Evolutionary conservation across 1,140 invertebrate species (phyloP).

Genomic region (Ostrea edulis): DNA sequence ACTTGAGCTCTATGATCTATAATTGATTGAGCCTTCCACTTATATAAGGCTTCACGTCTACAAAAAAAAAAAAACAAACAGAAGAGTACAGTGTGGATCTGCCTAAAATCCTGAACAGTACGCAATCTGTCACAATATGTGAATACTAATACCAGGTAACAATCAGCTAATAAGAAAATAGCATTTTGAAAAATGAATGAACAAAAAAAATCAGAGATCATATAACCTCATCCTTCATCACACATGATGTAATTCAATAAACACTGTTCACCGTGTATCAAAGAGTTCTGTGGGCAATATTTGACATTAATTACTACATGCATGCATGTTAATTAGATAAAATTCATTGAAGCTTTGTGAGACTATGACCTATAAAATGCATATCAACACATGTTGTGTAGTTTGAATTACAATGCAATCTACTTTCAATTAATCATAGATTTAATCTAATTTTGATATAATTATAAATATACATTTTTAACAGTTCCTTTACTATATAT

Average conservation of each 20-base stretch:
- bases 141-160: background rate
- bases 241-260: background rate
- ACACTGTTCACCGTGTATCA: background rate
- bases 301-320: background rate
- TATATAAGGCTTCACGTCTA: slow-evolving; percentile 24
- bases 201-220: background rate
- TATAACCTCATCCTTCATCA: background rate
- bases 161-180: background rate
- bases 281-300: background rate
- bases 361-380: background rate
- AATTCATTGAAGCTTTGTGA: background rate
- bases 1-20: slow-evolving; percentile 24
- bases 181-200: background rate
- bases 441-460: too few species aligned
- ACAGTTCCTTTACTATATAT: too few species aligned
- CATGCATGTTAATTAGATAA: background rate
- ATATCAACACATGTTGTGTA: background rate
- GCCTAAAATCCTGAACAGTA: slow-evolving; percentile 7
- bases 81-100: background rate
- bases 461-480: too few species aligned
- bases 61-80: background rate
- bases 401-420: background rate
- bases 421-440: too few species aligned
- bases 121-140: background rate
- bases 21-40: slow-evolving; percentile 32